Evolutionary conservation across 2,113 vertebrate species (phyloP).

Genomic region (Oncorhynchus keta): DNA sequence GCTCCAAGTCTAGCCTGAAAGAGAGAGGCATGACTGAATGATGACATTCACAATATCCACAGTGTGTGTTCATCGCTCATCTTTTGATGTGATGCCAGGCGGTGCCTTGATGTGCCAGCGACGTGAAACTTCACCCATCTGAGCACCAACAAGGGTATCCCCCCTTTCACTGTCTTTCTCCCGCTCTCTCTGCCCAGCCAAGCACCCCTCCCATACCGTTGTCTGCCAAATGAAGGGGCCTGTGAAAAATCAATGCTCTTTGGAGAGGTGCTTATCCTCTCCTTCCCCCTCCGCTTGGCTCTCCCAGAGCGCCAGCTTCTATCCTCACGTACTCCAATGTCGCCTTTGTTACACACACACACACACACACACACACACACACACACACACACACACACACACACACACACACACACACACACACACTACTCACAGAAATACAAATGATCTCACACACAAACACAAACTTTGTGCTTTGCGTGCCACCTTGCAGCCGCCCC

Average conservation of each 20-base stretch:
- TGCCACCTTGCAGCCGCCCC: constrained; percentile 1
- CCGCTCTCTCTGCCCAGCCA: constrained; percentile 7
- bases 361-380: constrained; percentile 6
- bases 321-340: constrained; percentile 25
- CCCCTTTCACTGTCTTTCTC: constrained; percentile 19
- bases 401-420: constrained; percentile 6
- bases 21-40: constrained; percentile 33
- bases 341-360: constrained; percentile 2
- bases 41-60: constrained; percentile 37
- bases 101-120: constrained; percentile 34
- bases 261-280: constrained; percentile 63
- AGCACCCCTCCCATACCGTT: constrained; percentile 37
- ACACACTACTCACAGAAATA: not conserved
- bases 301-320: constrained; percentile 36
- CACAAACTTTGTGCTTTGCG: constrained; percentile 26
- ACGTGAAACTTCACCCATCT: constrained; percentile 52
- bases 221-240: constrained; percentile 40
- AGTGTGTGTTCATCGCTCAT: constrained; percentile 37
- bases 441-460: constrained; percentile 1
- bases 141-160: not conserved
- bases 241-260: constrained; percentile 60
- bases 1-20: constrained; percentile 32
- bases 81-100: constrained; percentile 45
- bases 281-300: constrained; percentile 49
- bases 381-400: constrained; percentile 5